phyloP scores from a whole-genome alignment of 1,140 invertebrate genomes.

The Centruroides vittatus region DNA sequence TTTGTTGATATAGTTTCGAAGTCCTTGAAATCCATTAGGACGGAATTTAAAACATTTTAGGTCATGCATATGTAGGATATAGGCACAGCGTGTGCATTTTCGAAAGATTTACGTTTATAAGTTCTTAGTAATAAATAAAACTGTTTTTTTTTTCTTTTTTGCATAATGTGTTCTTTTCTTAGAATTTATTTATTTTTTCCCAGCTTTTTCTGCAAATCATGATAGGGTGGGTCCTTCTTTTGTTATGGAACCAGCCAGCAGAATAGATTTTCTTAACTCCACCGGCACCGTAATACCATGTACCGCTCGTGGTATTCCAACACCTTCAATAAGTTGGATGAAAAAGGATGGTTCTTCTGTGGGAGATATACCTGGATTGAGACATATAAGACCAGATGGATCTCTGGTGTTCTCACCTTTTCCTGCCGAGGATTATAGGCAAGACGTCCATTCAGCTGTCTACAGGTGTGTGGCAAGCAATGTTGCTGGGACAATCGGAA shows the following conservation, averaged over 20 bases:
- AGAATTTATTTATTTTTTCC: neutral
- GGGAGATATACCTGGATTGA: conserved; percentile 14
- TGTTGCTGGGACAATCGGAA: conserved; percentile 74
- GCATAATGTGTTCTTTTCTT: no score
- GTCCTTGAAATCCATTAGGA: no score
- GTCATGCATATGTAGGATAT: neutral
- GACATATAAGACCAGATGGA: conserved; percentile 17
- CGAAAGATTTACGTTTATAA: neutral
- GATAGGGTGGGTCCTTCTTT: conserved; percentile 10
- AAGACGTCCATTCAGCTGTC: conserved; percentile 84
- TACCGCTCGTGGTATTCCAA: conserved; percentile 14
- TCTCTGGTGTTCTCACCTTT: conserved; percentile 72
- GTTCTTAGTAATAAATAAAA: neutral
- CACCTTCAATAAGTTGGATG: conserved; percentile 17
- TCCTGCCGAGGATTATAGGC: conserved; percentile 76
- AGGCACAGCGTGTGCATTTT: neutral
- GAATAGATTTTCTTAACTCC: conserved; percentile 19
- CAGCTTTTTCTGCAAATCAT: neutral
- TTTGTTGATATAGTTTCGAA: no score
- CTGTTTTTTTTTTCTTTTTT: neutral
- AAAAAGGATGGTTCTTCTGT: conserved; percentile 17
- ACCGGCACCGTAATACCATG: conserved; percentile 18
- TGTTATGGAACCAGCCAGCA: conserved; percentile 14
- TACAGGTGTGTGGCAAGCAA: conserved; percentile 84
- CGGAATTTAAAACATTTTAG: no score